Percentiles rank a stretch among this genome's conserved stretches.
These are phyloP conservation scores for Valencia hispanica DNA, from an alignment of 2,797 vertebrate species.

Conservation along the genomic window DNA sequence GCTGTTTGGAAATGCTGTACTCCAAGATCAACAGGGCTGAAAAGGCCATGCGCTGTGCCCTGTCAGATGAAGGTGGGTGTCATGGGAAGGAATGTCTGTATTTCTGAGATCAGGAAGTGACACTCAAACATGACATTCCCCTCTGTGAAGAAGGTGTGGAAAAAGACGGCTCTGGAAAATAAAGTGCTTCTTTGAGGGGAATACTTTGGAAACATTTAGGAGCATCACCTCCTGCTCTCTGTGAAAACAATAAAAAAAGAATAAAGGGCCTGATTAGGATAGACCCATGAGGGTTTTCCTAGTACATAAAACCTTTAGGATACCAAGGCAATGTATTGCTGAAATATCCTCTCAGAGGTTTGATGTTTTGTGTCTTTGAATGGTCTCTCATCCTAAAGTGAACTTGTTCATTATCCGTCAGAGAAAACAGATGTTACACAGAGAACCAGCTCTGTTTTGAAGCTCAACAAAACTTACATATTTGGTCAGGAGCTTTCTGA, in stretches of 20 bases:
- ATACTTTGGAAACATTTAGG: slow-evolving; percentile 32
- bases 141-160: slow-evolving; percentile 58
- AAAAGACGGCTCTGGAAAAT: slow-evolving; percentile 45
- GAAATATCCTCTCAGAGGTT: slow-evolving; percentile 49
- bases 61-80: slow-evolving; percentile 47
- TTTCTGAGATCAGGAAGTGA: slow-evolving; percentile 73
- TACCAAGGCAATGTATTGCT: not conserved
- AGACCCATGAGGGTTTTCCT: slow-evolving; percentile 7
- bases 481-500: slow-evolving; percentile 73
- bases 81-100: slow-evolving; percentile 62
- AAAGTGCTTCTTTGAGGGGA: slow-evolving; percentile 44
- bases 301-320: not conserved
- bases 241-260: slow-evolving; percentile 45
- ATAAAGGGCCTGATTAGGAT: slow-evolving; percentile 38
- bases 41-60: slow-evolving; percentile 27
- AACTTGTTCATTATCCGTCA: slow-evolving; percentile 25
- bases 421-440: slow-evolving; percentile 13
- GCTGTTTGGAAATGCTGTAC: slow-evolving; percentile 8
- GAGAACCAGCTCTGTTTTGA: slow-evolving; percentile 43
- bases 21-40: slow-evolving; percentile 24
- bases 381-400: slow-evolving; percentile 24
- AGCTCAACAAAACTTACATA: slow-evolving; percentile 47
- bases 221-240: not conserved
- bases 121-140: slow-evolving; percentile 74
- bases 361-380: slow-evolving; percentile 28